These are phyloP conservation scores for Sinohyriopsis cumingii DNA, from an alignment of 2,888 invertebrate genomes.

Conservation along the genomic window DNA sequence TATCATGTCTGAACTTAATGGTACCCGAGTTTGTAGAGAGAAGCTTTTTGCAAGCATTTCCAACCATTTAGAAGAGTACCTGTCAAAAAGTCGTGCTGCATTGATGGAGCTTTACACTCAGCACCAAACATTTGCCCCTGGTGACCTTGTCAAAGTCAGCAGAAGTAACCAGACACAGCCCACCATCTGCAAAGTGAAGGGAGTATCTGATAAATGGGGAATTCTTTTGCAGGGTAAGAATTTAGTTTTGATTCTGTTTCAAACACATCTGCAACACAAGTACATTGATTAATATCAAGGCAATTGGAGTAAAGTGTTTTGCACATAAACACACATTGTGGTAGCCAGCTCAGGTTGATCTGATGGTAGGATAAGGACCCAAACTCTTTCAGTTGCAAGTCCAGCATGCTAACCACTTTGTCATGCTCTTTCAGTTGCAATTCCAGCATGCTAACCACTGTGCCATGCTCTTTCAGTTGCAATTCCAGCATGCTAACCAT, in stretches of 20 bases:
- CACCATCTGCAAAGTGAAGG: background rate
- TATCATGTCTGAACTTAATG: constrained; percentile 38
- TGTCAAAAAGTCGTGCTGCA: constrained; percentile 14
- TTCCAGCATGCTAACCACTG: too few species aligned
- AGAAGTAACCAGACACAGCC: background rate
- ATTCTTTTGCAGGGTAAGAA: constrained; percentile 10
- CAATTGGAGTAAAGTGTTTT: too few species aligned
- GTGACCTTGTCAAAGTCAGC: constrained; percentile 7
- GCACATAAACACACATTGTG: too few species aligned
- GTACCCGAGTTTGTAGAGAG: constrained; percentile 31
- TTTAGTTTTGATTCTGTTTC: background rate
- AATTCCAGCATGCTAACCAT: too few species aligned
- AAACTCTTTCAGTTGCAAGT: too few species aligned
- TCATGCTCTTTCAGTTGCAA: too few species aligned
- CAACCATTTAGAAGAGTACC: constrained; percentile 29
- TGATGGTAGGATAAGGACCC: too few species aligned
- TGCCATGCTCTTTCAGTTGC: too few species aligned
- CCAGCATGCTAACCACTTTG: too few species aligned
- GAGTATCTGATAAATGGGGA: constrained; percentile 14
- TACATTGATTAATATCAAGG: background rate
- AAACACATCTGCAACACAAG: background rate
- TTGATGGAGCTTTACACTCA: constrained; percentile 10
- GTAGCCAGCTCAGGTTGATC: too few species aligned
- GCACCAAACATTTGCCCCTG: constrained; percentile 2
- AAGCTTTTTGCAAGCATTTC: constrained; percentile 41